A percentile compares a stretch with the other conserved stretches of the same genome.
phyloP scores from a whole-genome alignment of 2,797 vertebrate genomes.

The Sebastes diploproa region DNA sequence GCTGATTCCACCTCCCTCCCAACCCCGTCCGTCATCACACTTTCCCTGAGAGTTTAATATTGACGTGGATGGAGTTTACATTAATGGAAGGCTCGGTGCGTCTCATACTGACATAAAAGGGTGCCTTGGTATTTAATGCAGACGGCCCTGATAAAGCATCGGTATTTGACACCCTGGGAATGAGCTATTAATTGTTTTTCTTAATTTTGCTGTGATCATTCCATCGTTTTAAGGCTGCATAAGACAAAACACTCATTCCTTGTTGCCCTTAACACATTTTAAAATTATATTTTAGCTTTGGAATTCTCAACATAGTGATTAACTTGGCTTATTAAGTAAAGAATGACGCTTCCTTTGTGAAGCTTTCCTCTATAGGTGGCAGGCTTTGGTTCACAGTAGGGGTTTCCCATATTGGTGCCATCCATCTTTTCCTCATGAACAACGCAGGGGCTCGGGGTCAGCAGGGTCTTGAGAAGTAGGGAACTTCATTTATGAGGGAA shows the following conservation, averaged over 20 bases:
- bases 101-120: too few relatives aligned
- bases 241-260: neutral
- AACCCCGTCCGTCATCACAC: too few relatives aligned
- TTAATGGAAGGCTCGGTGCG: too few relatives aligned
- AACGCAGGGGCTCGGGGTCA: neutral
- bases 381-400: neutral
- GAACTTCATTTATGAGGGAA: neutral
- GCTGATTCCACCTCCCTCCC: too few relatives aligned
- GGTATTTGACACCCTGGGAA: too few relatives aligned
- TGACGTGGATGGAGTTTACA: too few relatives aligned
- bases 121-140: too few relatives aligned
- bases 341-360: neutral
- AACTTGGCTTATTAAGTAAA: neutral
- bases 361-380: neutral
- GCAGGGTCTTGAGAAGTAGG: neutral
- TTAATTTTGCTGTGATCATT: neutral
- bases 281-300: neutral
- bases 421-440: constrained; percentile 9
- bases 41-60: too few relatives aligned
- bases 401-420: neutral
- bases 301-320: neutral
- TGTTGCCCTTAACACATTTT: neutral
- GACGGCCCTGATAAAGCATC: too few relatives aligned
- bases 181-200: too few relatives aligned
- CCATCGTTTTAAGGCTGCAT: neutral